Base-by-base conservation (phyloP, 2,113 vertebrate species). In the Nothocercus julius region DNA sequence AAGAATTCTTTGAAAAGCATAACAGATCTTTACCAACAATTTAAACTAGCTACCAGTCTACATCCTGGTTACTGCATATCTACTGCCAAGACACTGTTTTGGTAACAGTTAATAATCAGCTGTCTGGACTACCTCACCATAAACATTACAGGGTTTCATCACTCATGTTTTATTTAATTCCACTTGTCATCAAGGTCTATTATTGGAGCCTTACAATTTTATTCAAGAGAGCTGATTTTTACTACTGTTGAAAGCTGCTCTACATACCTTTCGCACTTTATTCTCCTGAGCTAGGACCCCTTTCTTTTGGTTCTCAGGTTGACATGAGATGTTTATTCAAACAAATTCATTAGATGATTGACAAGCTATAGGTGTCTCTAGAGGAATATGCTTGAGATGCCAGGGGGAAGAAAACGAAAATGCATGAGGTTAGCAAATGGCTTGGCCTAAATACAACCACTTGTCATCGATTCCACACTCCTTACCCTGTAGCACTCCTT, bases 161-260 rank as follows among this genome's bases (percentile, higher is more conserved):
- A 97, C 97, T 97, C 89, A 82, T 97, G 97, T 97, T 98, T 97
- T 98, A 98, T 98, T 98, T 98, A 98, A 98, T 98, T 98, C 97
- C 13, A 7, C 97, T 98, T 98, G 98, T 98, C 98, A 97, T 98
- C 98, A 97, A 96, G 96, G 95, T 96, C 96, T 97, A 97, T 98
- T 97, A 97, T 97, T 96, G 97, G 93, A 97, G 85, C 82, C 95
- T 84, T 96, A 82, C 81, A 91, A 97, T 97, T 97, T 97, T 90
- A 86, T 97, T 96, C 90, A 87, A 97, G 91, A 94, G 89, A 97
- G 83, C 92, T 98, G 97, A 96, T 96, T 95, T 96, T 96, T 93
- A 97, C 95, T 97, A 91, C 92, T 87, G 93, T 89, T 97, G 97
- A 98, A 98, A 98, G 91, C 92, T 92, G 53, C 64, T 85, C 93